Evolutionary conservation across 2,113 vertebrate species (phyloP).

Genomic region (Trochalopteron elliotii): DNA sequence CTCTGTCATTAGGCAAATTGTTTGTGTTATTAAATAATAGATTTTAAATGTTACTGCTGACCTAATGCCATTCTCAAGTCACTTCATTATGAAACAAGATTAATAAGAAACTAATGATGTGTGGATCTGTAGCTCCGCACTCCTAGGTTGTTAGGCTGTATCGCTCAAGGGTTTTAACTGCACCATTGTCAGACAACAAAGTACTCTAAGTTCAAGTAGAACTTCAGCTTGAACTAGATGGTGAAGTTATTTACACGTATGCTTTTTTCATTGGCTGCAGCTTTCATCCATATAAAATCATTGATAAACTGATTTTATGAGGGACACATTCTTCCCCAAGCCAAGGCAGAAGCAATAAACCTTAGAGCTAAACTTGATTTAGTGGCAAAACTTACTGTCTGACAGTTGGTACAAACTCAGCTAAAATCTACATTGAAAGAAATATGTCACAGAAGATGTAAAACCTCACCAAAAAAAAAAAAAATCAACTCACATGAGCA

Average conservation of each 20-base stretch:
- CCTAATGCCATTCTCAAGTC: background rate
- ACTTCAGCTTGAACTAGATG: background rate
- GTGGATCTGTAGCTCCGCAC: background rate
- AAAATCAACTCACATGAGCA: background rate
- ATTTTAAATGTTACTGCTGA: background rate
- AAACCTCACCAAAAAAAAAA: background rate
- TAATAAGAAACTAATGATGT: background rate
- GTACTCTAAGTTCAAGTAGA: background rate
- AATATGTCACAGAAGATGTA: background rate
- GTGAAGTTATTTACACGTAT: background rate
- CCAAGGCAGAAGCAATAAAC: background rate
- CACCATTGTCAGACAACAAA: background rate
- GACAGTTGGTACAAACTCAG: background rate
- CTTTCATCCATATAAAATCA: background rate
- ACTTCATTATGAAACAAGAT: background rate
- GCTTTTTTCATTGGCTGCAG: background rate
- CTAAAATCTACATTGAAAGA: background rate
- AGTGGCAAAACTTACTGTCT: background rate
- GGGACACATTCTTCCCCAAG: background rate
- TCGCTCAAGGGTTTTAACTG: background rate
- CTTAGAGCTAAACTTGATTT: background rate
- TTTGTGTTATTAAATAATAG: background rate
- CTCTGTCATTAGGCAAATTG: background rate
- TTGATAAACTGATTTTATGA: background rate
- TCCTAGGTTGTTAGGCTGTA: background rate